These are phyloP conservation scores for Halichoerus grypus DNA, from an alignment of 2,113 vertebrate species.

Conservation along the genomic window DNA sequence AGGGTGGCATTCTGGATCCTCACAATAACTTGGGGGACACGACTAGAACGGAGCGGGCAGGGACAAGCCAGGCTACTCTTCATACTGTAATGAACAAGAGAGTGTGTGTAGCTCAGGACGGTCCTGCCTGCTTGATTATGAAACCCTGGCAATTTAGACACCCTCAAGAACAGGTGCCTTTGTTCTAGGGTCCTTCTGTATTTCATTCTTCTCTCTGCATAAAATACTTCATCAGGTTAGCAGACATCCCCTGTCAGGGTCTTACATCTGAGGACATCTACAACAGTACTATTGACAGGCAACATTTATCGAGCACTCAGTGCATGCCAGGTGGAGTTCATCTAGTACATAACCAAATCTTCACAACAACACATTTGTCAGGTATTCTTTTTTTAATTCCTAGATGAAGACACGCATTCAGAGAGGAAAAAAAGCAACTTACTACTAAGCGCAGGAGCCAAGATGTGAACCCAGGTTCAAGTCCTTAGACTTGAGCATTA, in stretches of 20 bases:
- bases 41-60: background rate
- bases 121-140: background rate
- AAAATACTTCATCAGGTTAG: background rate
- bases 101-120: rapidly evolving
- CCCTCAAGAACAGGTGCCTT: background rate
- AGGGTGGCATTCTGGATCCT: background rate
- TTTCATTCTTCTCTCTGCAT: background rate
- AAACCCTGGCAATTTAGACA: background rate
- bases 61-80: rapidly evolving
- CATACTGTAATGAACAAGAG: background rate
- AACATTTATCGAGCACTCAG: background rate
- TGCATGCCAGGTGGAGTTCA: rapidly evolving
- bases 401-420: background rate
- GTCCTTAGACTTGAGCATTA: background rate
- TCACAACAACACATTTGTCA: background rate
- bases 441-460: background rate
- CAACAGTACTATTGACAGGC: background rate
- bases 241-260: background rate
- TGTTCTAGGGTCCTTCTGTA: background rate
- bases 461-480: background rate
- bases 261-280: background rate
- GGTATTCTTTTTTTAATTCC: background rate
- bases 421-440: background rate
- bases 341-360: background rate
- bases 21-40: background rate